A percentile compares a stretch with the other conserved stretches of the same genome.
Evolutionary conservation across 2,888 invertebrate genomes (phyloP).

Genomic region (Tethea ocularis): DNA sequence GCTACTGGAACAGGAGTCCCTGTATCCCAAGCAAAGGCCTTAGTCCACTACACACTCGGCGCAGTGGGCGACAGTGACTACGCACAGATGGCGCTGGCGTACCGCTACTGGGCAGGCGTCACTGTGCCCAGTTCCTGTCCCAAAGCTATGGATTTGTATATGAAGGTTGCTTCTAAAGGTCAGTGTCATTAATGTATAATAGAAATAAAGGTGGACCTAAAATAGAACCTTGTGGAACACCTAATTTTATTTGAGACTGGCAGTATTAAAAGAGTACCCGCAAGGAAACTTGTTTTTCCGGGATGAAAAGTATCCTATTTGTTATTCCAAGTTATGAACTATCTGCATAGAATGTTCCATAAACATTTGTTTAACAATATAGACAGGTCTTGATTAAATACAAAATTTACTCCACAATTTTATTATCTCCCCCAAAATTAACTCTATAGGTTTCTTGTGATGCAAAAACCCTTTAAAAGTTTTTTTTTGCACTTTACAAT

Average conservation of each 20-base stretch:
- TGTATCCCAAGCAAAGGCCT: slow-evolving; percentile 93
- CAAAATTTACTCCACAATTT: too few relatives aligned
- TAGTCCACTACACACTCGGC: slow-evolving; percentile 96
- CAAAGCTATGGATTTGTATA: slow-evolving; percentile 94
- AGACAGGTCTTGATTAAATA: too few relatives aligned
- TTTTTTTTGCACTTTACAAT: not conserved
- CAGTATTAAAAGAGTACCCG: too few relatives aligned
- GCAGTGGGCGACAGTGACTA: slow-evolving; percentile 95
- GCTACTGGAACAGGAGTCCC: slow-evolving; percentile 94
- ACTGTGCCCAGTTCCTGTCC: slow-evolving; percentile 96
- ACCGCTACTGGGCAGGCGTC: slow-evolving; percentile 96
- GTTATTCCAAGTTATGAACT: too few relatives aligned
- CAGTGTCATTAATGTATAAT: slow-evolving; percentile 14
- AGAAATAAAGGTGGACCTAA: not conserved
- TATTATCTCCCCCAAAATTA: too few relatives aligned
- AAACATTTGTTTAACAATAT: too few relatives aligned
- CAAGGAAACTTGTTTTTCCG: too few relatives aligned
- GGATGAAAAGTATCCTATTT: too few relatives aligned
- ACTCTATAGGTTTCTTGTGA: too few relatives aligned
- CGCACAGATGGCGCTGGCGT: slow-evolving; percentile 98
- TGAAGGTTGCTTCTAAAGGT: slow-evolving; percentile 95
- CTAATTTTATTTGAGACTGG: not conserved
- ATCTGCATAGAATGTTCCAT: too few relatives aligned
- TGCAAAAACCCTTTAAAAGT: too few relatives aligned
- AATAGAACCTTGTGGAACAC: not conserved